Evolutionary conservation across 2,888 invertebrate genomes (phyloP).

Genomic region (Habrosyne pyritoides): DNA sequence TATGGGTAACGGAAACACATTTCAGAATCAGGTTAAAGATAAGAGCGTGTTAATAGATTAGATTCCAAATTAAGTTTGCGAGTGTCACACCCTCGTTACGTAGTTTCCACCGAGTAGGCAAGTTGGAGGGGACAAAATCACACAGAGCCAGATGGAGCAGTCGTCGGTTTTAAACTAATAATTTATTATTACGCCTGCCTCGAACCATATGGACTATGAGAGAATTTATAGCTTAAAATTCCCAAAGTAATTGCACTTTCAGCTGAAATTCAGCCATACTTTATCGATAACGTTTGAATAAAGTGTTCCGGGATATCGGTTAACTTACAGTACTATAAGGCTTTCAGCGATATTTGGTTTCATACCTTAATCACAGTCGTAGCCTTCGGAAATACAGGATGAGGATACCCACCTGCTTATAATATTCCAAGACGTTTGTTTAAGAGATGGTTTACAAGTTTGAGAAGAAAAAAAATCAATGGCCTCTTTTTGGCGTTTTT

Average conservation of each 20-base stretch:
- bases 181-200: conserved; percentile 50
- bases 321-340: neutral
- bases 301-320: neutral
- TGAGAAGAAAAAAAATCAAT: neutral
- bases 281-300: conserved; percentile 2
- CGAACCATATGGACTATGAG: conserved; percentile 45
- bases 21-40: conserved; percentile 44
- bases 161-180: conserved; percentile 46
- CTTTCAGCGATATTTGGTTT: neutral
- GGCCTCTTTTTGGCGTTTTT: neutral
- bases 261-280: neutral
- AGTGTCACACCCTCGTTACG: conserved; percentile 62
- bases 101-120: conserved; percentile 20
- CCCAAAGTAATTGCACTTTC: conserved; percentile 35
- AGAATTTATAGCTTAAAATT: conserved; percentile 52
- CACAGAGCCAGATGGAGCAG: conserved; percentile 45
- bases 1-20: conserved; percentile 28
- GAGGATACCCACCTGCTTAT: neutral
- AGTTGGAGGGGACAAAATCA: conserved; percentile 37
- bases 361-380: no score
- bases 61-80: conserved; percentile 59
- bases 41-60: conserved; percentile 60
- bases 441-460: neutral
- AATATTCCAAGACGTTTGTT: neutral
- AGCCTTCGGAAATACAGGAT: neutral